Conservation (phyloP, 1,140 invertebrate genomes). For the Myzus persicae region DNA sequence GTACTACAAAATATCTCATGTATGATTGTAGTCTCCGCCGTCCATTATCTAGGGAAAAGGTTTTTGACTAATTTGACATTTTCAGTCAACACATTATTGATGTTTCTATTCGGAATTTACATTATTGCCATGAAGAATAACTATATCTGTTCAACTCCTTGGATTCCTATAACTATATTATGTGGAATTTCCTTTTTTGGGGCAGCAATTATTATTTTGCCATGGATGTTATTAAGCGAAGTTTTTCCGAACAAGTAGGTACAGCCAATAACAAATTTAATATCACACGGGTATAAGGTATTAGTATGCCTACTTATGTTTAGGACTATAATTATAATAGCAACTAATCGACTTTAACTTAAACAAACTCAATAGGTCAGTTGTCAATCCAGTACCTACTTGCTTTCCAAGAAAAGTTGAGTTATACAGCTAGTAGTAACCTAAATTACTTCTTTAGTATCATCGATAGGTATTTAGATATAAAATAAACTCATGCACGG, state of each 20-base stretch:
- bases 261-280: too few relatives aligned
- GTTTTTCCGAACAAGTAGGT: conserved; percentile 60
- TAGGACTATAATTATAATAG: too few relatives aligned
- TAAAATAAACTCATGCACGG: too few relatives aligned
- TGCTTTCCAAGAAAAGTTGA: too few relatives aligned
- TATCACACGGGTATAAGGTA: too few relatives aligned
- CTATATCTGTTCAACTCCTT: conserved; percentile 9
- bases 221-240: conserved; percentile 61
- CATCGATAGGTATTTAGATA: too few relatives aligned
- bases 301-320: too few relatives aligned
- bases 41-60: conserved; percentile 54
- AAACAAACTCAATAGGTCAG: too few relatives aligned
- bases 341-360: too few relatives aligned
- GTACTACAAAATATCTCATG: background rate
- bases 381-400: too few relatives aligned
- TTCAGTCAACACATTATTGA: background rate
- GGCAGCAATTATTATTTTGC: conserved; percentile 57
- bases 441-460: too few relatives aligned
- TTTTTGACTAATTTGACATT: conserved; percentile 24
- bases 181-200: conserved; percentile 58
- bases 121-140: conserved; percentile 20
- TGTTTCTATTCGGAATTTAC: conserved; percentile 42
- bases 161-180: conserved; percentile 59
- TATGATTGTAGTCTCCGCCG: conserved; percentile 1
- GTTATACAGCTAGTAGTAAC: too few relatives aligned